These are phyloP conservation scores for Hirtodrosophila confusa DNA, from an alignment of 2,888 invertebrate species.

Conservation along the genomic window DNA sequence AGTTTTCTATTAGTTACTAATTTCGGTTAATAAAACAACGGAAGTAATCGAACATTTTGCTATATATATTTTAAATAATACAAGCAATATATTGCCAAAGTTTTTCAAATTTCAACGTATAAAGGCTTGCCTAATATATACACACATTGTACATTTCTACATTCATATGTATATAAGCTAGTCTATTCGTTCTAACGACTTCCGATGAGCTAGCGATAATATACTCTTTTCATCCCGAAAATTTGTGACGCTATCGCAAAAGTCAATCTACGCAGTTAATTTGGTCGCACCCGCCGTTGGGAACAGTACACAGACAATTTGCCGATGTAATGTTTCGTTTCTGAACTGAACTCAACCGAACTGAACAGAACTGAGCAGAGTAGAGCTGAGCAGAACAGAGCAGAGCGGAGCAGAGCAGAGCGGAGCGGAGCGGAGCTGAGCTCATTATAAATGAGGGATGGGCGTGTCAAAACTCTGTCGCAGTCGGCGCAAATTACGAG, in stretches of 20 bases:
- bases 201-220: constrained; percentile 68
- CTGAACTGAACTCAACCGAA: background rate
- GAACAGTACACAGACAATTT: constrained; percentile 34
- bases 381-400: background rate
- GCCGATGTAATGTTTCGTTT: constrained; percentile 50
- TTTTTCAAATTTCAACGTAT: too few relatives aligned
- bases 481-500: constrained; percentile 64
- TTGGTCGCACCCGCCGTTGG: constrained; percentile 58
- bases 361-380: constrained; percentile 27
- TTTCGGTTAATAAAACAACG: too few relatives aligned
- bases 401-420: constrained; percentile 8
- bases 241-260: constrained; percentile 65
- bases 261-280: constrained; percentile 65
- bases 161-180: constrained; percentile 2
- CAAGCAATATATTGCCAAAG: too few relatives aligned
- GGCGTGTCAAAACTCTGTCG: constrained; percentile 64
- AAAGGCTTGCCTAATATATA: background rate
- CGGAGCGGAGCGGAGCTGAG: constrained; percentile 42
- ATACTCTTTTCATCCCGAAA: constrained; percentile 71
- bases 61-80: too few relatives aligned
- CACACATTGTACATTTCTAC: too few relatives aligned
- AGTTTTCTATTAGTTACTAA: too few relatives aligned
- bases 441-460: constrained; percentile 66
- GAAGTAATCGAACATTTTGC: too few relatives aligned
- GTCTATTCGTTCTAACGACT: constrained; percentile 60